Conservation (phyloP, 2,888 invertebrate genomes). For the Taphrorychus bicolor region DNA sequence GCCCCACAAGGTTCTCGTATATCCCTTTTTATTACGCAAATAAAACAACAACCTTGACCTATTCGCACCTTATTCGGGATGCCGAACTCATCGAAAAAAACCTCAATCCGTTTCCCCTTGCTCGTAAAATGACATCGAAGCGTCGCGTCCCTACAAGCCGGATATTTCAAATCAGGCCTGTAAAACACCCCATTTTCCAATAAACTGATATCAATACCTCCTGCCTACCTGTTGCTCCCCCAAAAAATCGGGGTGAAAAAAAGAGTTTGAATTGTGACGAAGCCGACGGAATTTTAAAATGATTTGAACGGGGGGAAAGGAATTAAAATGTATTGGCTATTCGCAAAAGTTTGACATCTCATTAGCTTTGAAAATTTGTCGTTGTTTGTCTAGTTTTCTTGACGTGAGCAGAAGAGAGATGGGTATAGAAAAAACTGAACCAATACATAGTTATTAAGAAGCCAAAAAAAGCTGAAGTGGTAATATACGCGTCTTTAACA, state of each 20-base stretch:
- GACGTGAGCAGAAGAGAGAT: too few relatives aligned
- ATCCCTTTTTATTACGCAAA: neutral
- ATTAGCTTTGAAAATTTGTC: too few relatives aligned
- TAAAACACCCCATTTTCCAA: conserved; percentile 62
- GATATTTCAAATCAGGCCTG: conserved; percentile 51
- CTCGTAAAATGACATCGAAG: conserved; percentile 39
- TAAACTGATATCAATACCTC: conserved; percentile 62
- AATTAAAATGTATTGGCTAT: too few relatives aligned
- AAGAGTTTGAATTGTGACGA: conserved; percentile 3
- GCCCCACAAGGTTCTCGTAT: neutral
- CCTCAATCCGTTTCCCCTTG: conserved; percentile 12
- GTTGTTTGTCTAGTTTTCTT: too few relatives aligned
- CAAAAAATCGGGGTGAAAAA: conserved; percentile 10
- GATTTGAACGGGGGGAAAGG: too few relatives aligned
- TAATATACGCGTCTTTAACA: too few relatives aligned
- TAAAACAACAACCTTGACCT: conserved; percentile 20
- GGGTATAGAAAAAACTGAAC: too few relatives aligned
- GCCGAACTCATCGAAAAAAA: conserved; percentile 24
- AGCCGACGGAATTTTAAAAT: neutral
- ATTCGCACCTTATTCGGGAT: conserved; percentile 25
- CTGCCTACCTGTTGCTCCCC: conserved; percentile 56
- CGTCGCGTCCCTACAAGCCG: conserved; percentile 47
- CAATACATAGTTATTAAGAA: too few relatives aligned
- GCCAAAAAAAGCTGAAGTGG: too few relatives aligned
- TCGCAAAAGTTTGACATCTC: too few relatives aligned